phyloP scores from a whole-genome alignment of 2,888 invertebrate species.

The Rapana venosa region DNA sequence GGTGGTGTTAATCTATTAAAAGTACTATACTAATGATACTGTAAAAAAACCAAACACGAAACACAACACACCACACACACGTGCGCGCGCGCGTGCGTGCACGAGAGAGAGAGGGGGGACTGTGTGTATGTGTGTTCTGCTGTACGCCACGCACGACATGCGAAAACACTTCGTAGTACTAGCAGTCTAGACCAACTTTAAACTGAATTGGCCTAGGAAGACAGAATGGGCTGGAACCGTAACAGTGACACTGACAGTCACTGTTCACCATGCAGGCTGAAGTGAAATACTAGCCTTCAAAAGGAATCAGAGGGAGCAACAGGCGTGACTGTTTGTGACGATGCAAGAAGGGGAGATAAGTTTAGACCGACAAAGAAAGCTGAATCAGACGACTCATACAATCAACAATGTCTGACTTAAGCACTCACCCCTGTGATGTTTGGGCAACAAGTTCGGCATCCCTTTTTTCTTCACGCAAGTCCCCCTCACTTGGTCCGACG shows the following conservation, averaged over 20 bases:
- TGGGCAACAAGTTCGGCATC: slow-evolving; percentile 31
- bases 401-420: background rate
- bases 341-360: background rate
- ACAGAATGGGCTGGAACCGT: no score
- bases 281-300: background rate
- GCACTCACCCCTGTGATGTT: slow-evolving; percentile 22
- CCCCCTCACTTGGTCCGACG: background rate
- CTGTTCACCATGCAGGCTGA: no score
- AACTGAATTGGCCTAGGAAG: no score
- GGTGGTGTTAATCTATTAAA: no score
- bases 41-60: no score
- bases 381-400: background rate
- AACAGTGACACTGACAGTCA: no score
- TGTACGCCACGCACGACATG: background rate
- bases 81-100: no score
- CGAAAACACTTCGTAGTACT: no score
- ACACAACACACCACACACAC: no score
- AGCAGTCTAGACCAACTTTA: no score
- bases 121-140: background rate
- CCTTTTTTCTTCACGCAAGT: background rate
- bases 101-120: no score
- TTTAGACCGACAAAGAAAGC: background rate
- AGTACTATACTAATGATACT: no score
- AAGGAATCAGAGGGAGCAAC: background rate
- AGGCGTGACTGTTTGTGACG: background rate